Conservation (phyloP, 2,113 vertebrate genomes). For the Pristiophorus japonicus region DNA sequence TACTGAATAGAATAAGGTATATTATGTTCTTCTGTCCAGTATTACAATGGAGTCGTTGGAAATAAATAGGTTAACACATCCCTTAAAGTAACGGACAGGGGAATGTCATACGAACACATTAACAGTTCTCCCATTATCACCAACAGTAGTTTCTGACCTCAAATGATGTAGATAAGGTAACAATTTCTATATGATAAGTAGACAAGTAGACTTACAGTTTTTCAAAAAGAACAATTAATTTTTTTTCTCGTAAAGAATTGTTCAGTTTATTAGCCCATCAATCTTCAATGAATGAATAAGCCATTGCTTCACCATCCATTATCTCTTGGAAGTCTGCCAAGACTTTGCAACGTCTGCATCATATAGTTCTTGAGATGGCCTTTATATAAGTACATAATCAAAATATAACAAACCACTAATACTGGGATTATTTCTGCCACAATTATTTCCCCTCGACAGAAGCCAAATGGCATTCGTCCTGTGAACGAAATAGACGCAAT, state of each 20-base stretch:
- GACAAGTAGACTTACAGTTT: not conserved
- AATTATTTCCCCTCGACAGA: not conserved
- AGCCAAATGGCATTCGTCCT: not conserved
- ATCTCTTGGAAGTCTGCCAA: not conserved
- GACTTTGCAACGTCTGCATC: not conserved
- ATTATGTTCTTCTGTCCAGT: too few relatives aligned
- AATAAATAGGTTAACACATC: too few relatives aligned
- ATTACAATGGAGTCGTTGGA: too few relatives aligned
- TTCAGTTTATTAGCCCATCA: not conserved
- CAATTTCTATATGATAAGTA: not conserved
- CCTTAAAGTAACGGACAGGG: too few relatives aligned
- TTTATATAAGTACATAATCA: not conserved
- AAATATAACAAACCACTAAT: not conserved
- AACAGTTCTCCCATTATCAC: too few relatives aligned
- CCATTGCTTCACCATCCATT: not conserved
- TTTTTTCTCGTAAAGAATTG: not conserved
- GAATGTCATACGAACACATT: too few relatives aligned
- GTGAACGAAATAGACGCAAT: not conserved
- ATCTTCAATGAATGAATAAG: slow-evolving; percentile 1
- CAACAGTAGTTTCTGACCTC: not conserved
- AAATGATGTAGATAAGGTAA: too few relatives aligned
- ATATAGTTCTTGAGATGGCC: not conserved
- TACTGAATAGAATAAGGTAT: too few relatives aligned
- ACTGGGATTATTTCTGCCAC: not conserved
- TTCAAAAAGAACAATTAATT: not conserved